These are phyloP conservation scores for Zootermopsis nevadensis DNA, from an alignment of 2,888 invertebrate genomes.

Conservation along the genomic window DNA sequence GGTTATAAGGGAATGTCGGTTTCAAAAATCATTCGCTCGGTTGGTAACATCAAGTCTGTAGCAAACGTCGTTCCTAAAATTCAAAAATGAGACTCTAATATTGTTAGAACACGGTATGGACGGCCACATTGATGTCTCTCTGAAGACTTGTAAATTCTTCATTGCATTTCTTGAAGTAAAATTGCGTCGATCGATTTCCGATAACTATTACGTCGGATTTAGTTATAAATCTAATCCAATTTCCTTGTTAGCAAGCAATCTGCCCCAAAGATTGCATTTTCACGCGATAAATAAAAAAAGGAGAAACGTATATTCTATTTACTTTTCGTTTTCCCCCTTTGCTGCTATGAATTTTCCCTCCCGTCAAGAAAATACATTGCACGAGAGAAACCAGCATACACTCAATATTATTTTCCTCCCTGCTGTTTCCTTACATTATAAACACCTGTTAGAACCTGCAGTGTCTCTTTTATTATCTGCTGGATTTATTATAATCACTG, in stretches of 20 bases:
- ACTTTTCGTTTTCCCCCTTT: background rate
- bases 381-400: too few relatives aligned
- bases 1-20: too few relatives aligned
- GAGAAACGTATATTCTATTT: slow-evolving; percentile 1
- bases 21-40: too few relatives aligned
- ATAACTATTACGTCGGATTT: slow-evolving; percentile 31
- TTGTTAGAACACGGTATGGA: background rate
- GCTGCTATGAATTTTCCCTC: background rate
- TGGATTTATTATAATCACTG: too few relatives aligned
- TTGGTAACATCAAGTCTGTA: too few relatives aligned
- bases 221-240: slow-evolving; percentile 34
- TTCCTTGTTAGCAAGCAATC: slow-evolving; percentile 37
- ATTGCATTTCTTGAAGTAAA: background rate
- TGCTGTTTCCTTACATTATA: too few relatives aligned
- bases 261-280: slow-evolving; percentile 22
- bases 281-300: slow-evolving; percentile 3
- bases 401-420: too few relatives aligned
- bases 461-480: too few relatives aligned
- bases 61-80: too few relatives aligned
- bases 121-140: background rate
- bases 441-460: too few relatives aligned
- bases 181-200: slow-evolving; percentile 32
- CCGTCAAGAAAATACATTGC: too few relatives aligned
- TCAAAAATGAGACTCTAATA: too few relatives aligned
- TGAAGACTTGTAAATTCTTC: background rate